Conservation (phyloP, 2,113 vertebrate species). For the Laticauda laticaudata region DNA sequence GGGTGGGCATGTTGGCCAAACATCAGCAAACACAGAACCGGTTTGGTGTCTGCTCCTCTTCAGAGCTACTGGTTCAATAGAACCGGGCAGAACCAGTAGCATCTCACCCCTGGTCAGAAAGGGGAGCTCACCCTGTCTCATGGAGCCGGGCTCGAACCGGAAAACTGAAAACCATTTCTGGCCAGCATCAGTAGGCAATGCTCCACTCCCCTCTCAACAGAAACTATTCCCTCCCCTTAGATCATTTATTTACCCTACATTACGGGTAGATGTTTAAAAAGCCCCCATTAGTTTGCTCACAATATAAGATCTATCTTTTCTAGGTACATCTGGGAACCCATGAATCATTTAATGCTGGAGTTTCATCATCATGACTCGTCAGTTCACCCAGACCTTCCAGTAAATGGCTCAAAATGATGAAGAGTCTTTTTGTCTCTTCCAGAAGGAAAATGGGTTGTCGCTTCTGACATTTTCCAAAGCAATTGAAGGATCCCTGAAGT, state of each 20-base stretch:
- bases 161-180: no score
- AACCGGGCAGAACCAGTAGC: no score
- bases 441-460: neutral
- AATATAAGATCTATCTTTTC: neutral
- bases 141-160: fast-evolving
- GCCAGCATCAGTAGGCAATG: no score
- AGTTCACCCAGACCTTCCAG: constrained; percentile 26
- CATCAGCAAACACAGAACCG: no score
- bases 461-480: constrained; percentile 11
- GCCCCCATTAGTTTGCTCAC: fast-evolving
- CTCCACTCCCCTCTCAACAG: neutral
- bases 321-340: constrained; percentile 25
- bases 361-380: constrained; percentile 26
- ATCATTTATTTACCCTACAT: neutral
- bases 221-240: neutral
- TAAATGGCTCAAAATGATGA: constrained; percentile 44
- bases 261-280: neutral
- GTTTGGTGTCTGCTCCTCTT: no score
- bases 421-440: constrained; percentile 19
- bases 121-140: no score
- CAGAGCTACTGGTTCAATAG: no score
- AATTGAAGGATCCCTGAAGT: fast-evolving
- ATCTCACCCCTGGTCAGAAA: no score
- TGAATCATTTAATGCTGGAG: constrained; percentile 58
- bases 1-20: no score